phyloP scores from a whole-genome alignment of 2,888 invertebrate species.

The Cataglyphis altisquamis region DNA sequence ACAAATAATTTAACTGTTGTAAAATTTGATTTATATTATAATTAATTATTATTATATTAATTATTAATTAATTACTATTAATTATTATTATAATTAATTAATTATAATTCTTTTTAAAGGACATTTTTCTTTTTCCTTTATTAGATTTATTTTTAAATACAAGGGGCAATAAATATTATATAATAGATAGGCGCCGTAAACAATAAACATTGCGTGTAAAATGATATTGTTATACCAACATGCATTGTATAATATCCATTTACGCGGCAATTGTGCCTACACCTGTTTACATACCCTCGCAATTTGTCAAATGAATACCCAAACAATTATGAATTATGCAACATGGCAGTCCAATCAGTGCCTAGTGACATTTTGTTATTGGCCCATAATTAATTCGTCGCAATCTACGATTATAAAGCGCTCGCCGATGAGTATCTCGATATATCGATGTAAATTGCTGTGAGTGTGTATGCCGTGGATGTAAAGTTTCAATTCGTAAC shows the following conservation, averaged over 20 bases:
- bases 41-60: not conserved
- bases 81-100: not conserved
- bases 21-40: not conserved
- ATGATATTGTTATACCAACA: conserved; percentile 32
- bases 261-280: conserved; percentile 46
- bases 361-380: conserved; percentile 53
- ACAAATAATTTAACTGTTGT: not conserved
- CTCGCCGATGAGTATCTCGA: conserved; percentile 5
- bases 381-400: conserved; percentile 49
- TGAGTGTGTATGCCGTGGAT: not conserved
- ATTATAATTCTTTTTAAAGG: not conserved
- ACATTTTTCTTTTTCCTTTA: not conserved
- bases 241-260: conserved; percentile 49
- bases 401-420: conserved; percentile 49
- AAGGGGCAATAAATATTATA: conserved; percentile 2
- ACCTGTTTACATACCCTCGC: conserved; percentile 47
- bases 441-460: conserved; percentile 22
- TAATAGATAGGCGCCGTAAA: not conserved
- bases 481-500: conserved; percentile 10
- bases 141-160: not conserved
- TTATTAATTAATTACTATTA: not conserved
- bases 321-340: conserved; percentile 54
- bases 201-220: conserved; percentile 33
- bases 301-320: conserved; percentile 54
- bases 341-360: conserved; percentile 47